Conservation (phyloP, 2,888 invertebrate genomes). For the Chymomyza procnemis region DNA sequence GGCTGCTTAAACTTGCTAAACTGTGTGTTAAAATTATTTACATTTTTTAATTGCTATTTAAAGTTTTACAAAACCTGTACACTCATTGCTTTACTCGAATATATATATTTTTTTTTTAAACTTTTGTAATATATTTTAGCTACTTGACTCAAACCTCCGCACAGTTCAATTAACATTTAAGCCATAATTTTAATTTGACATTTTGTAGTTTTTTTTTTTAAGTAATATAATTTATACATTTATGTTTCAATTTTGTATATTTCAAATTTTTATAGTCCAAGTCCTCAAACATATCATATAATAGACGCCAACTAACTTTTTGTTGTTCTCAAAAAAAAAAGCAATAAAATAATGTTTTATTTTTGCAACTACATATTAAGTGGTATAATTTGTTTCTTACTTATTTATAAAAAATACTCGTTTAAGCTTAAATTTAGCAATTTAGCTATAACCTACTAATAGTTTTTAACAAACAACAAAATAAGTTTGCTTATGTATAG, state of each 20-base stretch:
- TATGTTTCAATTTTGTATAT: conserved; percentile 46
- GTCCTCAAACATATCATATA: background rate
- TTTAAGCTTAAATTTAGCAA: background rate
- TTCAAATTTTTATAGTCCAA: conserved; percentile 5
- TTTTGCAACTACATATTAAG: background rate
- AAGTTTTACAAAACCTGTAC: background rate
- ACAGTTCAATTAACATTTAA: conserved; percentile 20
- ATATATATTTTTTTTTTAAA: conserved; percentile 12
- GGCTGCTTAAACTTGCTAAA: too few species aligned
- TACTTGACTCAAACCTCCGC: conserved; percentile 7
- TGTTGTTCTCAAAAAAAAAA: too few species aligned
- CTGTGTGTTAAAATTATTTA: too few species aligned
- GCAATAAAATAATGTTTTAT: background rate
- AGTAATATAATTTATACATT: conserved; percentile 24
- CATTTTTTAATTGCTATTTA: too few species aligned
- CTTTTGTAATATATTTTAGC: conserved; percentile 40
- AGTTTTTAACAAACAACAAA: background rate
- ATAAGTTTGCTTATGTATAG: background rate
- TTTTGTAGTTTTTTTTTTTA: conserved; percentile 22
- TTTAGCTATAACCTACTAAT: background rate
- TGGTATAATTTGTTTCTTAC: background rate
- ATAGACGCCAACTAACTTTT: background rate
- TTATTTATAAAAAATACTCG: background rate
- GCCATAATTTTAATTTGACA: conserved; percentile 15
- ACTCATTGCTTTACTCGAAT: conserved; percentile 24